Conservation (phyloP, 2,888 invertebrate species). For the Diachrysia chrysitis region DNA sequence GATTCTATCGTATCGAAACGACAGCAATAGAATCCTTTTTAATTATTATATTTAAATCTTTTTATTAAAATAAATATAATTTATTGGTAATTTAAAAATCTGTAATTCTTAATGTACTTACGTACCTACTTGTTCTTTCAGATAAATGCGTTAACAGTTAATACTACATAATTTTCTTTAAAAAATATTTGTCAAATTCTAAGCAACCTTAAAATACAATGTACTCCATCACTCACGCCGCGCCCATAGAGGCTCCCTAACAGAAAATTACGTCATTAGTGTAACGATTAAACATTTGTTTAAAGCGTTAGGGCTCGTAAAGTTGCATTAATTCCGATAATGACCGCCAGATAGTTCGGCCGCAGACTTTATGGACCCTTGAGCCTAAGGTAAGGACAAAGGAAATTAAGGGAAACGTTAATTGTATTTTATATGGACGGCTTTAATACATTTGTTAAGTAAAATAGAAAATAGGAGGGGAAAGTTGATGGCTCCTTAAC, state of each 20-base stretch:
- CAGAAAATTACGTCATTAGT: constrained; percentile 80
- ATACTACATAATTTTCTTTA: too few species aligned
- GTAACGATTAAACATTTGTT: constrained; percentile 77
- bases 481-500: neutral
- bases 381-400: constrained; percentile 26
- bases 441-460: constrained; percentile 31
- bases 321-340: constrained; percentile 74
- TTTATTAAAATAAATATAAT: too few species aligned
- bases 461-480: constrained; percentile 12
- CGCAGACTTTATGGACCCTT: constrained; percentile 46
- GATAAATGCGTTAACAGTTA: too few species aligned
- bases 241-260: constrained; percentile 66
- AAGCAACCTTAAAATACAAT: neutral
- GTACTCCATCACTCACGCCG: constrained; percentile 45
- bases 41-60: too few species aligned
- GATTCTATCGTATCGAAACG: too few species aligned
- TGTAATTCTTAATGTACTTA: too few species aligned
- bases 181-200: neutral
- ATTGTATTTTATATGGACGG: constrained; percentile 16
- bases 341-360: constrained; percentile 62
- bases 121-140: too few species aligned
- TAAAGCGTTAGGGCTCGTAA: constrained; percentile 71
- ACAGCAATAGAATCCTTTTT: too few species aligned
- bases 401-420: constrained; percentile 39
- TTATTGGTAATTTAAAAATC: too few species aligned